Evolutionary conservation across 2,113 vertebrate species (phyloP).

Genomic region (Chinchilla lanigera): DNA sequence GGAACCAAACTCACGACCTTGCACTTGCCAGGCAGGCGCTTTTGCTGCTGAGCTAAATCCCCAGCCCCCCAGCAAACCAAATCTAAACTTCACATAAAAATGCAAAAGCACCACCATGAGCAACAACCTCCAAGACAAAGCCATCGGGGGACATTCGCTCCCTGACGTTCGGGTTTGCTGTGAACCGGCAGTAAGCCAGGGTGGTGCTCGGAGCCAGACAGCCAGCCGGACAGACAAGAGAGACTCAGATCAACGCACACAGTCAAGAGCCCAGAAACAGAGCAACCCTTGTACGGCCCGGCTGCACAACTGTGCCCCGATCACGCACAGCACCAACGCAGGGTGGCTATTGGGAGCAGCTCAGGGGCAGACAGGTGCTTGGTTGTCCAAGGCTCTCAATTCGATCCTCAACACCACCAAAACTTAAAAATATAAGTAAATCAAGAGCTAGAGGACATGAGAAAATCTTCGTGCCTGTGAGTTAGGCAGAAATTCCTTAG

Average conservation of each 20-base stretch:
- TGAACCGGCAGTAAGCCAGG: background rate
- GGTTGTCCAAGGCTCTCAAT: background rate
- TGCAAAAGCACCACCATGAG: too few species aligned
- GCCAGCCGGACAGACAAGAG: background rate
- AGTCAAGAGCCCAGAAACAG: background rate
- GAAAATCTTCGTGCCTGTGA: background rate
- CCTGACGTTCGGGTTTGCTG: too few species aligned
- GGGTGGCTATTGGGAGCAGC: background rate
- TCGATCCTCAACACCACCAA: background rate
- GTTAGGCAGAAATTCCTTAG: background rate
- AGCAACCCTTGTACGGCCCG: too few species aligned
- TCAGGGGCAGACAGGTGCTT: background rate
- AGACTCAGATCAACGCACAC: too few species aligned
- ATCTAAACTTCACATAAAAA: background rate
- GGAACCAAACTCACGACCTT: too few species aligned
- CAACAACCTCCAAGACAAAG: background rate
- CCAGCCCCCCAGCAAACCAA: background rate
- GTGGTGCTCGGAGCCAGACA: background rate
- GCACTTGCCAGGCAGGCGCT: too few species aligned
- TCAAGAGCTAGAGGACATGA: background rate
- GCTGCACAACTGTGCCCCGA: background rate
- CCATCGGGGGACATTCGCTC: rapidly evolving
- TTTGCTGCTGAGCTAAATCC: too few species aligned
- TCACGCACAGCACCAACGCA: background rate
- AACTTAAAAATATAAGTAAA: background rate